Percentiles rank a stretch among this genome's conserved stretches.
Conservation (phyloP, 2,113 vertebrate species). For the Genyomyrus donnyi region DNA sequence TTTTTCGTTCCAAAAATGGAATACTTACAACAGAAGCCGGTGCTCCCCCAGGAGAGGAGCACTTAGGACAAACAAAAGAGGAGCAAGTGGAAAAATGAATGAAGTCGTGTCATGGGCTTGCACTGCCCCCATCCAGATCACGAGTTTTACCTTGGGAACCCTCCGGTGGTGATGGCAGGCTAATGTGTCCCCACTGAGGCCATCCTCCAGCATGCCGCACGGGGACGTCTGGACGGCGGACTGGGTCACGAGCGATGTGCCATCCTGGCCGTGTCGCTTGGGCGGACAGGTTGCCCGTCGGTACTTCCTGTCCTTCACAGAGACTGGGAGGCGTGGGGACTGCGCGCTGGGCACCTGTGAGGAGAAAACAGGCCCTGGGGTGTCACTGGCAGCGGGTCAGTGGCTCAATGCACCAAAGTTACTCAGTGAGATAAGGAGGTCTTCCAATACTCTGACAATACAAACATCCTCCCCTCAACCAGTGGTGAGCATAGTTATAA, state of each 20-base stretch:
- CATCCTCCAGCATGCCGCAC: conserved; percentile 78
- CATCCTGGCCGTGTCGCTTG: conserved; percentile 91
- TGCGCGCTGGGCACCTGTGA: conserved; percentile 78
- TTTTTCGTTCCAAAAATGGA: neutral
- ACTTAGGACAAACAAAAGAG: neutral
- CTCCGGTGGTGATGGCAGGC: conserved; percentile 76
- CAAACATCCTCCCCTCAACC: neutral
- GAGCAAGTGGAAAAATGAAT: neutral
- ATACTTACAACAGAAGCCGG: neutral
- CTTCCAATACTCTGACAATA: neutral
- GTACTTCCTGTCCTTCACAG: conserved; percentile 76
- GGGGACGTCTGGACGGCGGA: conserved; percentile 68
- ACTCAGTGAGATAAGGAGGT: neutral
- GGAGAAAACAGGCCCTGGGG: too few relatives aligned
- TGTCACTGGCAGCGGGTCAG: neutral
- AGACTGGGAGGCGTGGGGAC: conserved; percentile 71
- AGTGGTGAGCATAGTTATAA: neutral
- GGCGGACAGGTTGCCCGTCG: conserved; percentile 75
- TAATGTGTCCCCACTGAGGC: conserved; percentile 77
- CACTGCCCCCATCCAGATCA: neutral
- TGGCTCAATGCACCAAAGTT: neutral
- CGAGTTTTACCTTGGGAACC: conserved; percentile 78
- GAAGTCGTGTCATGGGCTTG: neutral
- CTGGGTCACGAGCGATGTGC: conserved; percentile 84
- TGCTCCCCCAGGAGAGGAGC: neutral